phyloP scores from a whole-genome alignment of 1,140 invertebrate genomes.

The Pseudomyrmex concolor region DNA sequence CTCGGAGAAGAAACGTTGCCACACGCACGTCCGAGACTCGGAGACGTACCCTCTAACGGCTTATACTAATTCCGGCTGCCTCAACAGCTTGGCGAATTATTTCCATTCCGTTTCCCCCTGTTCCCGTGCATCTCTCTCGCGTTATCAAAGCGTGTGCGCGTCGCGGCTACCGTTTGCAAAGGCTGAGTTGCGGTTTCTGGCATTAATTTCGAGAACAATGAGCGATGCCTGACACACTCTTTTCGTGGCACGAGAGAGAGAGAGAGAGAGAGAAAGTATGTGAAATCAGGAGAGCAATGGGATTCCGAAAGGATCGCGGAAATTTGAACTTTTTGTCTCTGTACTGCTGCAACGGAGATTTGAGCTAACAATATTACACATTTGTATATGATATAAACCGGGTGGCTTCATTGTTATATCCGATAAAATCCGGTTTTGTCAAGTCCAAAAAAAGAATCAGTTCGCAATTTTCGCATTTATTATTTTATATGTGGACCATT shows the following conservation, averaged over 20 bases:
- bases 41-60: conserved; percentile 36
- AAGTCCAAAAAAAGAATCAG: neutral
- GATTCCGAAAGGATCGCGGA: conserved; percentile 2
- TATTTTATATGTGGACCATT: neutral
- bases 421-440: neutral
- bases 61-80: conserved; percentile 60
- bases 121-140: conserved; percentile 62
- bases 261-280: no score
- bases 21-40: conserved; percentile 14
- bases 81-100: conserved; percentile 66
- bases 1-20: conserved; percentile 31
- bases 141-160: conserved; percentile 58
- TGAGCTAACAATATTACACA: conserved; percentile 8
- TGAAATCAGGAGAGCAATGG: neutral
- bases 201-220: conserved; percentile 55
- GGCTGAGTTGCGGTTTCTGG: conserved; percentile 44
- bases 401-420: neutral
- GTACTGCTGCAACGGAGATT: neutral
- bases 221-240: conserved; percentile 40
- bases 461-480: conserved; percentile 1
- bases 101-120: conserved; percentile 71
- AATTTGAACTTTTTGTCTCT: conserved; percentile 28
- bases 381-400: neutral
- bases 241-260: neutral
- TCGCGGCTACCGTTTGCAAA: conserved; percentile 19